Base-by-base conservation (phyloP, 2,113 vertebrate genomes). In the Sebastes fasciatus region DNA sequence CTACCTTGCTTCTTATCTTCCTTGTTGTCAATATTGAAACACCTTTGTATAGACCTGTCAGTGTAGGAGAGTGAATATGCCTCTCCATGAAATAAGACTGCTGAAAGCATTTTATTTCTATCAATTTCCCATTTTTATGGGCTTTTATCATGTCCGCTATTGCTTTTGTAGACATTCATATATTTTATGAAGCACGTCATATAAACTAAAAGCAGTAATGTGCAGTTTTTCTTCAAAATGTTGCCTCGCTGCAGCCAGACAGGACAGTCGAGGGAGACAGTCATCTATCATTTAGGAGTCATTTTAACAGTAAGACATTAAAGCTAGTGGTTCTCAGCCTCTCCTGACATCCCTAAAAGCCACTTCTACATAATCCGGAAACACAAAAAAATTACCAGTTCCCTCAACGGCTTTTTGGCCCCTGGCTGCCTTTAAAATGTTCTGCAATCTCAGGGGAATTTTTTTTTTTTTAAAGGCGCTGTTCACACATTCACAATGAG, bases 301-400 rank as follows among this genome's bases (percentile, higher is more conserved):
- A 84, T 86, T 87, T 88, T 84, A 79, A 74, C 51, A 79, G 73
- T 66, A 40, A 70, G 75, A 81, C 79, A 62, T 88, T 87, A 83
- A 77, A 85, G 63, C 85, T 72, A 49, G 55, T 70, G 66, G 54
- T 82, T 77, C 45, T 66, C 69, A 51, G 80, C 71, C 51, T 90
- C 82, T 82, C 79, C 75, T 80, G 82, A 84, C 82, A 73, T 87
- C 87, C 82, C 74, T 86, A 80, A 93, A 83, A 93, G 83, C 82
- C 55, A 83, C 75, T 91, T 87, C 60, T 70, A 79, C 80, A 88
- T 87, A 80, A 88, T 86, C 74, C 45, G 5, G 57, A 86, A 77
- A 86, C 51, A 42, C 61, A 19, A 57, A 77, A 58, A 72, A 81
- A 83, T 75, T 19, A 83, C 26, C 79, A 72, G 70, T 61, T 88